Base-by-base conservation (phyloP, 1,140 invertebrate genomes). In the Mamestra configurata region DNA sequence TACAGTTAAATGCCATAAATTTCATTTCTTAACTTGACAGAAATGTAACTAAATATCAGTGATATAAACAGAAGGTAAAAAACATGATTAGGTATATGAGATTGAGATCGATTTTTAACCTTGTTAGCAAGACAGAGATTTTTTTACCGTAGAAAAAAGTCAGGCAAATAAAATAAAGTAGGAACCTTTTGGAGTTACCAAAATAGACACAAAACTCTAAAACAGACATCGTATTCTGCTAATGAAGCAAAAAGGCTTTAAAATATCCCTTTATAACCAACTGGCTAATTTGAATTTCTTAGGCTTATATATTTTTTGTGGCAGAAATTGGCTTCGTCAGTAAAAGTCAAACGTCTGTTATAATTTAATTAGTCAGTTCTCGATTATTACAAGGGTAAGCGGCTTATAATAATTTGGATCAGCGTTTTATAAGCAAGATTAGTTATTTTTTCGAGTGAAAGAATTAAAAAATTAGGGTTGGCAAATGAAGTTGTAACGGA, bases 281-380 rank as follows among this genome's bases (percentile, higher is more conserved):
- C 59, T 8, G 31, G 10, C 31, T 66, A 35, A 40, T 22, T 40
- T 10, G 5, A 15, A 22, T 24, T 22, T 13, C 13, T 46, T 49
- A 49, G 43, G 24, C 4, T 46, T 10, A 46, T 20, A 22, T 49
- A 31, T 15, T 24, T 70, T 49, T 70, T 15, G 37, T 24, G 15
- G 20, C 10, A 46, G 27, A 46, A 24, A 57, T 57, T 57, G 11
- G 18, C 66, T 49, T 46, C 22, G 37, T 70, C 66, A 1, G 24
- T 27, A 22, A 70, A 70, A 49, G 31, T 70, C 66, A 70, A 70
- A 49, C 18, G 40, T 24, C 40, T 43, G 66, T 70, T 49, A 49
- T 70, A 46, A 24, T 70, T 70, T 46, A 70, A 49, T 70, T 49
- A 49, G 66, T 46, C 40, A 4, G 4, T 70, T 49, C 40, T 27